Conservation (phyloP, 2,888 invertebrate genomes). For the Tipula unca region DNA sequence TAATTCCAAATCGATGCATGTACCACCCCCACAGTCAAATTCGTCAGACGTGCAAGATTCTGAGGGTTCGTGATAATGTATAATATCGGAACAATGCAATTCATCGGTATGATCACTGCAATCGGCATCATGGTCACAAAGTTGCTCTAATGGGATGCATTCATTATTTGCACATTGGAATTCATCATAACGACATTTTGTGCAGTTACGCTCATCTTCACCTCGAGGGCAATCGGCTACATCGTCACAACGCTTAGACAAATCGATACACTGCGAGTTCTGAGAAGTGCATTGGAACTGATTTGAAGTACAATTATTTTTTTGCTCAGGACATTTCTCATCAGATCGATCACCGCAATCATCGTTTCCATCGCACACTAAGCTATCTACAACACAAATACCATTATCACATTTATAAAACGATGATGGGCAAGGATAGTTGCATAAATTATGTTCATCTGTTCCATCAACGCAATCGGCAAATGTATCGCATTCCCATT, state of each 20-base stretch:
- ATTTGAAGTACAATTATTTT: slow-evolving; percentile 27
- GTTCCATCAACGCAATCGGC: slow-evolving; percentile 66
- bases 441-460: slow-evolving; percentile 58
- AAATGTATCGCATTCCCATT: slow-evolving; percentile 62
- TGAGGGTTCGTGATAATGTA: slow-evolving; percentile 26
- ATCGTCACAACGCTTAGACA: slow-evolving; percentile 50
- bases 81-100: slow-evolving; percentile 41
- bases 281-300: slow-evolving; percentile 37
- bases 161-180: slow-evolving; percentile 56
- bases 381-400: slow-evolving; percentile 46
- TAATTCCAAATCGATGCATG: slow-evolving; percentile 53
- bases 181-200: slow-evolving; percentile 49
- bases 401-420: slow-evolving; percentile 44
- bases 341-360: slow-evolving; percentile 53
- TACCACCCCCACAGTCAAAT: slow-evolving; percentile 51
- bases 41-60: slow-evolving; percentile 35
- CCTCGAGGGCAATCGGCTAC: slow-evolving; percentile 59
- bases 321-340: slow-evolving; percentile 35
- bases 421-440: slow-evolving; percentile 31
- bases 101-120: slow-evolving; percentile 71
- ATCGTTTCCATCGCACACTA: slow-evolving; percentile 50
- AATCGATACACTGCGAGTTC: slow-evolving; percentile 32
- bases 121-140: slow-evolving; percentile 54
- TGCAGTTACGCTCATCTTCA: slow-evolving; percentile 61
- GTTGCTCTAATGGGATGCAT: slow-evolving; percentile 50